These are phyloP conservation scores for Orgyia antiqua DNA, from an alignment of 2,888 invertebrate species.

Conservation along the genomic window DNA sequence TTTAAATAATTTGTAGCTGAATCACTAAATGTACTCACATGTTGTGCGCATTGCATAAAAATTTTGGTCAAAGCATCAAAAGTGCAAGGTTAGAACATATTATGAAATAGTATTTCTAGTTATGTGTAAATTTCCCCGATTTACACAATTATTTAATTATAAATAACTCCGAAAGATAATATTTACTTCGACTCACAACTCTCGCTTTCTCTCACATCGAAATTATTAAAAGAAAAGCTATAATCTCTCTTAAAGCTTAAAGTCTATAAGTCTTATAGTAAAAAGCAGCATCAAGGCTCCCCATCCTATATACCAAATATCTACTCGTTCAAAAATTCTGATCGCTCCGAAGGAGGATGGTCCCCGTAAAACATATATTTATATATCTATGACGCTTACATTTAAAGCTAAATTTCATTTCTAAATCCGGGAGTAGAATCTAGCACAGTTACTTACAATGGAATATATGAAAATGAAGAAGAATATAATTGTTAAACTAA, in stretches of 20 bases:
- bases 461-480: conserved; percentile 44
- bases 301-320: conserved; percentile 34
- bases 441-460: conserved; percentile 51
- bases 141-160: conserved; percentile 62
- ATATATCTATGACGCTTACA: conserved; percentile 49
- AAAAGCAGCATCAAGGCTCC: conserved; percentile 57
- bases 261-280: conserved; percentile 52
- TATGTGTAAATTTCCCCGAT: conserved; percentile 74
- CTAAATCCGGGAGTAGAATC: conserved; percentile 64
- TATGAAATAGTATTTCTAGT: conserved; percentile 28
- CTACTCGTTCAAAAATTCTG: conserved; percentile 48
- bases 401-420: conserved; percentile 45
- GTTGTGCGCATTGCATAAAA: conserved; percentile 64
- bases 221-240: conserved; percentile 43
- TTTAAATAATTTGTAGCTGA: conserved; percentile 22
- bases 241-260: conserved; percentile 45
- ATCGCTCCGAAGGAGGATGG: conserved; percentile 67
- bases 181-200: conserved; percentile 61
- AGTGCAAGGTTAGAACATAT: conserved; percentile 50
- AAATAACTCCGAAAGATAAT: conserved; percentile 33
- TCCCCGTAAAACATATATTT: conserved; percentile 61
- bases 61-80: conserved; percentile 57
- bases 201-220: conserved; percentile 43
- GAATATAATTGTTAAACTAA: conserved; percentile 26
- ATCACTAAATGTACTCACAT: conserved; percentile 32